These are phyloP conservation scores for Siderastrea siderea DNA, from an alignment of 92 coral and sea anemone genomes.

Conservation along the genomic window DNA sequence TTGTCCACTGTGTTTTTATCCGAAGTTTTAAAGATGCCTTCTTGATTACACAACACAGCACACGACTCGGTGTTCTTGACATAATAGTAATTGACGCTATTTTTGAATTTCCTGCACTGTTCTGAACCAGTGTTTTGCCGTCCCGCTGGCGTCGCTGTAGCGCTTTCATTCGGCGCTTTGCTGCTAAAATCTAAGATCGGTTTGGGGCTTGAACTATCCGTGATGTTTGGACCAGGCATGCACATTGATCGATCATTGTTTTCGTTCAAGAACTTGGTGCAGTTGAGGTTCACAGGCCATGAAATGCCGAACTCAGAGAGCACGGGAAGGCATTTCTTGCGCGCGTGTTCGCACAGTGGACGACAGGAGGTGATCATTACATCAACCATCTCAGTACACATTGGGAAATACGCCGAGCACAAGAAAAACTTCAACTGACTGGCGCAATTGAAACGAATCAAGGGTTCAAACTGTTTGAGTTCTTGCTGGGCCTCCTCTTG, in stretches of 20 bases:
- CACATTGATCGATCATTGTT: slow-evolving; percentile 88
- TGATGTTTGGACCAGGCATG: slow-evolving; percentile 92
- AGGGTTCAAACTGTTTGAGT: slow-evolving; percentile 72
- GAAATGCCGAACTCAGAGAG: slow-evolving; percentile 85
- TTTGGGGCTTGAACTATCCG: slow-evolving; percentile 45
- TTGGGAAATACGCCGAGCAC: slow-evolving; percentile 95
- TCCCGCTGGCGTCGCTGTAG: slow-evolving; percentile 35
- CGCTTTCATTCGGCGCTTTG: slow-evolving; percentile 39
- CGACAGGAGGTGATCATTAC: slow-evolving; percentile 90
- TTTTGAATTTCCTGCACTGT: slow-evolving; percentile 91
- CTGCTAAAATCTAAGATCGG: not conserved
- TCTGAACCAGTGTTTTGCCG: slow-evolving; percentile 69
- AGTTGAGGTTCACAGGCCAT: slow-evolving; percentile 89
- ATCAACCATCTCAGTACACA: slow-evolving; percentile 88
- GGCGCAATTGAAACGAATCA: slow-evolving; percentile 85
- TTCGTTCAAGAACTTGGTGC: slow-evolving; percentile 79
- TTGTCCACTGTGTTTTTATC: slow-evolving; percentile 84
- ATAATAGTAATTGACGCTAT: slow-evolving; percentile 89
- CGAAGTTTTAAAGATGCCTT: slow-evolving; percentile 85
- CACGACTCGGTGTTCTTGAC: slow-evolving; percentile 89
- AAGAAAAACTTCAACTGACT: slow-evolving; percentile 89
- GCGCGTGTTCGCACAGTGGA: slow-evolving; percentile 95
- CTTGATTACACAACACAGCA: slow-evolving; percentile 89
- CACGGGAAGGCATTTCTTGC: slow-evolving; percentile 88
- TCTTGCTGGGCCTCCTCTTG: slow-evolving; percentile 84